Percentiles rank a stretch among this genome's conserved stretches.
Evolutionary conservation across 1,140 invertebrate species (phyloP).

Genomic region (Eupeodes corollae): DNA sequence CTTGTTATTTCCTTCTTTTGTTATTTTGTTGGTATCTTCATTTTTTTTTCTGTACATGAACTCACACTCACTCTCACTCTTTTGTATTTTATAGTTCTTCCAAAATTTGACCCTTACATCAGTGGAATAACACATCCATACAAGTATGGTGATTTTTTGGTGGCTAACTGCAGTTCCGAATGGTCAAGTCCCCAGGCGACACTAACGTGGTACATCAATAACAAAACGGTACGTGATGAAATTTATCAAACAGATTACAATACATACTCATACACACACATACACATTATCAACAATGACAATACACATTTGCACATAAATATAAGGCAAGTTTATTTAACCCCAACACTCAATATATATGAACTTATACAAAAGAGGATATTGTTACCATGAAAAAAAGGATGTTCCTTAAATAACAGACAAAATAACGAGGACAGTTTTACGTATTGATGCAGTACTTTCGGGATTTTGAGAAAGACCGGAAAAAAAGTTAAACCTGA

Average conservation of each 20-base stretch:
- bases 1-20: neutral
- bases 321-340: too few species aligned
- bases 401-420: too few species aligned
- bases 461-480: too few species aligned
- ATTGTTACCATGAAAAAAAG: too few species aligned
- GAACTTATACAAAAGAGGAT: too few species aligned
- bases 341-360: too few species aligned
- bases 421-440: too few species aligned
- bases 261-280: neutral
- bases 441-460: too few species aligned
- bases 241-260: neutral
- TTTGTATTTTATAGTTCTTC: constrained; percentile 32
- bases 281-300: constrained; percentile 2
- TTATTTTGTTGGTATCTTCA: too few species aligned
- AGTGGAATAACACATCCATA: constrained; percentile 33
- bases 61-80: neutral
- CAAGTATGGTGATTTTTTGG: constrained; percentile 37
- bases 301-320: too few species aligned
- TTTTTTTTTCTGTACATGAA: too few species aligned
- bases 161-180: constrained; percentile 39
- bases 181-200: constrained; percentile 39
- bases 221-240: constrained; percentile 26
- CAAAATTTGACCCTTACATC: constrained; percentile 36
- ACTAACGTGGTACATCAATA: constrained; percentile 43
- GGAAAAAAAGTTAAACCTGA: too few species aligned